Base-by-base conservation (phyloP, 2,797 vertebrate species). In the Scolopax bukidnonensis region DNA sequence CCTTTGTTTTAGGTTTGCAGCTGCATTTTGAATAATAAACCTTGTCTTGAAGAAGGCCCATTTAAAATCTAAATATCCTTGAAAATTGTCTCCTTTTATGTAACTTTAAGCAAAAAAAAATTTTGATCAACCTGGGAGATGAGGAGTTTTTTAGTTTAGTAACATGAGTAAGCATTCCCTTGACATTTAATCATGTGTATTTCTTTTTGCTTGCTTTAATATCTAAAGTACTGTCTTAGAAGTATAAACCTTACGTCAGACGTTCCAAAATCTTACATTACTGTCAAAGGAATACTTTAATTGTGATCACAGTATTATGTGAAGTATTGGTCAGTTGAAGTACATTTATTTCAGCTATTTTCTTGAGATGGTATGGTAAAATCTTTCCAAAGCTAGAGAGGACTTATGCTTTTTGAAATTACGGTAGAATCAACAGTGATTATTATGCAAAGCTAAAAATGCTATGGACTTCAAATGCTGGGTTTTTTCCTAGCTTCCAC, bases 161-260 rank as follows among this genome's bases (percentile, higher is more conserved):
- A 87, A 51, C 60, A 48, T 70, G 76, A 93, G 74, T 84, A 77
- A 89, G 71, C 70, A 71, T 87, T 91, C 86, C 67, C 71, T 92
- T 87, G 59, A 70, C 67, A 70, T 67, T 96, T 87, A 87, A 56
- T 82, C 68, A 63, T 56, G 28, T 61, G 74, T 63, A 53, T 84
- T 76, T 81, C 41, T 78, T 69, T 77, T 82, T 86, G 47, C 64
- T 80, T 11, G 3, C 84, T 84, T 93, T 79, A 68, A 5, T 87
- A 79, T 36, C 74, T 63, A 3, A 86, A 81, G 18, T 75, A 12
- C 41, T 81, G 53, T 59, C 36, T 47, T 68, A 84, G 63, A 94
- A 87, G 38, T 59, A 33, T 36, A 69, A 73, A 16, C 86, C 50
- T 43, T 87, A 32, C 3, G 10, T 43, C 79, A 53, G 48, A 24